Conservation (phyloP, 2,797 vertebrate genomes). For the Tauraco hartlaubi region DNA sequence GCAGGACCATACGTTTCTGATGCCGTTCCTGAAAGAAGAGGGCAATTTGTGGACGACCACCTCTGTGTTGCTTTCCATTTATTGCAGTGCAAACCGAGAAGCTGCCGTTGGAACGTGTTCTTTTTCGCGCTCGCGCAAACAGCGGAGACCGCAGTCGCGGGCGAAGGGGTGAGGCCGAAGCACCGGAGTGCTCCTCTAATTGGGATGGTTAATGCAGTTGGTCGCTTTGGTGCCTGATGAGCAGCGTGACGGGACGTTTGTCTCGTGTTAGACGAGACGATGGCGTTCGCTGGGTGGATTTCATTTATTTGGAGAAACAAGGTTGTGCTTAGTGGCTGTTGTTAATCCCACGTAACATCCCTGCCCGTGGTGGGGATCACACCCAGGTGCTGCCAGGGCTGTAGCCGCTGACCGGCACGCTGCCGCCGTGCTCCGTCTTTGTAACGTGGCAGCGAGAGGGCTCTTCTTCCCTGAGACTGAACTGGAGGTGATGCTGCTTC, state of each 20-base stretch:
- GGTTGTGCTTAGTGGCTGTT: background rate
- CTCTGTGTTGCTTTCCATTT: background rate
- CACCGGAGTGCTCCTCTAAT: background rate
- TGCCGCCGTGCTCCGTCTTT: background rate
- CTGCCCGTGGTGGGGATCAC: background rate
- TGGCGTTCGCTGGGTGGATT: background rate
- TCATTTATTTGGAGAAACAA: background rate
- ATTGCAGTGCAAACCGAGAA: background rate
- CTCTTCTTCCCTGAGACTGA: background rate
- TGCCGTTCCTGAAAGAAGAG: background rate
- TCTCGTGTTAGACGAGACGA: background rate
- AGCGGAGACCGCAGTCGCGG: fast-evolving
- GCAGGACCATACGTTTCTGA: background rate
- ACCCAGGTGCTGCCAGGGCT: background rate
- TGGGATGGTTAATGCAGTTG: background rate
- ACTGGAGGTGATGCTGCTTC: background rate
- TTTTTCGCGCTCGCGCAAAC: background rate
- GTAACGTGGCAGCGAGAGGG: background rate
- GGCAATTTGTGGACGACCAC: fast-evolving
- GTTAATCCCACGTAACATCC: background rate
- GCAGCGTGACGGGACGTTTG: background rate
- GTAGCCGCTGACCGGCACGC: background rate
- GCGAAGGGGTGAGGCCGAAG: background rate
- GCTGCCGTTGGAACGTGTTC: background rate
- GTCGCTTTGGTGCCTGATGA: background rate